Evolutionary conservation across 2,888 invertebrate genomes (phyloP).

Genomic region (Idaea straminata): DNA sequence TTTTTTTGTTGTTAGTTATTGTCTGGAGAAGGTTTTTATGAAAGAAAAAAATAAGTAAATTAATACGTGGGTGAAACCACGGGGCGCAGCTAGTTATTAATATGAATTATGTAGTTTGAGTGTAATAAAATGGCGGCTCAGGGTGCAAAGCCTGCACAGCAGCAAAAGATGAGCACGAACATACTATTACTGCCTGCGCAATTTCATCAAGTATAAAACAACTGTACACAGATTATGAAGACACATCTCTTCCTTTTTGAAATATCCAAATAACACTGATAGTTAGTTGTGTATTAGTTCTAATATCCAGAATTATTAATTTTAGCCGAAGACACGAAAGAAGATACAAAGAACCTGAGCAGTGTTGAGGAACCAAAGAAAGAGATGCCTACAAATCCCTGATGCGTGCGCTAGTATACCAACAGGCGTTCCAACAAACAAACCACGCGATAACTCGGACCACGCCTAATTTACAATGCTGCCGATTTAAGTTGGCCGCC

Average conservation of each 20-base stretch:
- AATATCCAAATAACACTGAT: neutral
- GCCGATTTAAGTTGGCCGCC: neutral
- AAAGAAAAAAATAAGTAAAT: no score
- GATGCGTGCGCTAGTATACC: constrained; percentile 60
- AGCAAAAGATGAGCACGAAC: no score
- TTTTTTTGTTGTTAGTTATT: no score
- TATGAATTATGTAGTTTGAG: no score
- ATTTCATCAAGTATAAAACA: no score
- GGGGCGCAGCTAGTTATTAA: no score
- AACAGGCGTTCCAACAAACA: constrained; percentile 10
- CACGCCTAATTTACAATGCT: neutral
- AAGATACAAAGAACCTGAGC: constrained; percentile 78
- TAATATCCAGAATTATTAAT: neutral
- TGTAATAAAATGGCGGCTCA: no score
- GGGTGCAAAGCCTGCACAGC: no score
- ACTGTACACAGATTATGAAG: no score
- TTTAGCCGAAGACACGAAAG: constrained; percentile 83
- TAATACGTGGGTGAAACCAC: no score
- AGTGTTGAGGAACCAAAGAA: constrained; percentile 84
- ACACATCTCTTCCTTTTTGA: neutral
- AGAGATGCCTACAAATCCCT: constrained; percentile 83
- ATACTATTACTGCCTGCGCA: no score
- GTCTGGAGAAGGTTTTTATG: no score
- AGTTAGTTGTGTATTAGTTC: neutral
- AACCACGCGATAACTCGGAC: constrained; percentile 4